Base-by-base conservation (phyloP, 2,113 vertebrate species). In the Glareola pratincola region DNA sequence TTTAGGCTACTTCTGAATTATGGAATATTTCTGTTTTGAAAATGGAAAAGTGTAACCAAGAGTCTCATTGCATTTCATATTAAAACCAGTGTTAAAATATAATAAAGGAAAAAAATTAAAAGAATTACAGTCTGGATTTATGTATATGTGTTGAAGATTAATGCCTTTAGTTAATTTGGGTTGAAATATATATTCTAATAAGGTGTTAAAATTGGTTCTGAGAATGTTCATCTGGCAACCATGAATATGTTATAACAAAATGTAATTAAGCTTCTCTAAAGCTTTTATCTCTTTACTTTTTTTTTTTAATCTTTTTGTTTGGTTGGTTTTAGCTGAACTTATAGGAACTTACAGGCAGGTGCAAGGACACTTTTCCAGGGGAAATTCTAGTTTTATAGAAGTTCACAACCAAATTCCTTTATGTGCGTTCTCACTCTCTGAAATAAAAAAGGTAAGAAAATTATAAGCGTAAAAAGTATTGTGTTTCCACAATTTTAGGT, bases 161-260 rank as follows among this genome's bases (percentile, higher is more conserved):
- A 92, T 93, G 56, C 30, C 47, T 88, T 88, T 86, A 45, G 79
- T 93, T 93, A 96, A 88, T 90, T 94, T 84, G 26, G 2, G 3
- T 88, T 84, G 92, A 93, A 93, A 93, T 93, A 84, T 74, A 86
- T 93, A 88, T 92, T 93, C 78, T 85, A 95, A 94, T 96, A 95
- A 81, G 56, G 18, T 68, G 56, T 83, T 93, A 81, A 93, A 92
- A 93, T 94, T 92, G 92, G 72, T 94, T 96, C 72, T 86, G 92
- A 95, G 59, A 66, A 22, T 51, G 36, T 79, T 96, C 79, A 84
- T 92, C 76, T 95, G 51, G 75, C 48, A 95, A 37, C 79, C 32
- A 94, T 94, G 85, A 95, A 96, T 97, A 90, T 67, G 54, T 88
- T 96, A 93, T 86, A 86, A 30, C 45, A 83, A 89, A 85, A 36